Base-by-base conservation (phyloP, 2,113 vertebrate genomes). In the Passer montanus region DNA sequence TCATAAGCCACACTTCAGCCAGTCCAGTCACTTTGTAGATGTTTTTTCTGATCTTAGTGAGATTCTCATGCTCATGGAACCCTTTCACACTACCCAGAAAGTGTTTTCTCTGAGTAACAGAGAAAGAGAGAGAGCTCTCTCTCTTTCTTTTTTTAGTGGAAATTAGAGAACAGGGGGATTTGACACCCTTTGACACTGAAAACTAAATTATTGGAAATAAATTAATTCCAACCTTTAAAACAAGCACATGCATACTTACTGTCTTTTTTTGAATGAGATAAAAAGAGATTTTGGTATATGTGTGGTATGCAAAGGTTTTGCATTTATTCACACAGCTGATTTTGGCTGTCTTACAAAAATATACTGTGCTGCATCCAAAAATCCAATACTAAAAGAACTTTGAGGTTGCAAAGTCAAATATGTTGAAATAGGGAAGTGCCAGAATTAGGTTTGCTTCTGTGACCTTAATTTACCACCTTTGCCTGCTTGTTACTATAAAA, bases 311-410 rank as follows among this genome's bases (percentile, higher is more conserved):
- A 87, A 68, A 11, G 22, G 16, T 49, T 93, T 84, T 89, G 5
- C n/a, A 73, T 93, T 94, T 94, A 89, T 94, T 93, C 52, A 78
- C 74, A 33, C 11, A 47, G 35, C 35, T 78, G 68, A 3, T 93
- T 95, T 92, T 94, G 83, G 88, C 84, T 77, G 26, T 56, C 41
- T 80, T 78, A 72, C 66, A 56, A 84, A 89, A 77, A 69, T 49
- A 39, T 24, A 46, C 15, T 66, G 31, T 84, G 35, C 37, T 55
- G 37, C 20, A 63, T 76, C 47, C 72, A 93, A 90, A 94, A 90
- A 68, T 47, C 11, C 47, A 67, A 19, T n/a, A 30, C 14, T 84
- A 24, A 46, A 84, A 86, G 28, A 81, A 84, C 56, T 58, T 53
- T 39, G 68, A 75, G 68, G 46, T 84, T 86, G 4, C 10, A 30